Conservation (phyloP, 1,140 invertebrate species). For the Archivesica marissinica region DNA sequence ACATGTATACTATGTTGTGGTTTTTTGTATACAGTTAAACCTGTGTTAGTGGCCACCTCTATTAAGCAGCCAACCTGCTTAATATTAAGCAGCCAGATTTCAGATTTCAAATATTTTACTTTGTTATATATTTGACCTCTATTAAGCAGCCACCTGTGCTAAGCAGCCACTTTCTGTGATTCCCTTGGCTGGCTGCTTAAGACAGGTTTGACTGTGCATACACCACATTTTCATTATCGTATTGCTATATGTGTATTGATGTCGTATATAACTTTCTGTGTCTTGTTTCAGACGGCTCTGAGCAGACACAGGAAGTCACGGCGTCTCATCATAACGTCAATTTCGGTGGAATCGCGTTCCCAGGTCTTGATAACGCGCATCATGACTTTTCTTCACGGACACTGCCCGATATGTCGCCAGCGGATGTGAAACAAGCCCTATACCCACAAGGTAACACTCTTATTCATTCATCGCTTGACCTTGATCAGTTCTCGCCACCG, state of each 20-base stretch:
- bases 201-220: too few species aligned
- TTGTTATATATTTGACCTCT: too few species aligned
- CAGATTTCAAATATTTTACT: too few species aligned
- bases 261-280: constrained; percentile 10
- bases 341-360: constrained; percentile 51
- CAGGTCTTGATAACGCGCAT: constrained; percentile 52
- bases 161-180: too few species aligned
- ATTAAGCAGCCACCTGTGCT: too few species aligned
- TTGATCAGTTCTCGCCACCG: constrained; percentile 6
- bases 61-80: too few species aligned
- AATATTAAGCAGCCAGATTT: too few species aligned
- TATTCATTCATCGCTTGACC: constrained; percentile 23
- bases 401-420: constrained; percentile 38
- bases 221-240: too few species aligned
- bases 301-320: constrained; percentile 17
- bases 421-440: constrained; percentile 47
- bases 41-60: too few species aligned
- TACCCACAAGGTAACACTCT: constrained; percentile 54
- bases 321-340: not conserved
- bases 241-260: not conserved
- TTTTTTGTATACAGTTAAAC: too few species aligned
- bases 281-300: constrained; percentile 34
- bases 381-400: constrained; percentile 44
- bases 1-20: too few species aligned
- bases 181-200: too few species aligned